A percentile compares a stretch with the other conserved stretches of the same genome.
phyloP scores from a whole-genome alignment of 2,797 vertebrate genomes.

The Cossypha caffra region DNA sequence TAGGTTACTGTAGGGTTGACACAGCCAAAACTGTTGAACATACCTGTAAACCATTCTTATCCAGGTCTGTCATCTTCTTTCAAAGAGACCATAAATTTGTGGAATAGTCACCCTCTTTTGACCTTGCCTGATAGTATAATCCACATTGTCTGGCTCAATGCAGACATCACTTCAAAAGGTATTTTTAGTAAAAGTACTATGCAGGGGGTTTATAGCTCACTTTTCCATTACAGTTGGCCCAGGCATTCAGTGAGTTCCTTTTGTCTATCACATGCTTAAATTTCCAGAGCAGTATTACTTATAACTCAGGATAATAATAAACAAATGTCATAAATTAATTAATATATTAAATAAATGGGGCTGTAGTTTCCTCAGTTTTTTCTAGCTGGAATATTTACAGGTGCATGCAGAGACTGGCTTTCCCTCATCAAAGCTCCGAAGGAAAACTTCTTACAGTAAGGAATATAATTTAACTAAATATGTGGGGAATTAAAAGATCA shows the following conservation, averaged over 20 bases:
- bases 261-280: not conserved
- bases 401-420: not conserved
- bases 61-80: not conserved
- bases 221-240: not conserved
- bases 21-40: not conserved
- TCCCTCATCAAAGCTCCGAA: not conserved
- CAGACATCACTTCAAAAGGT: not conserved
- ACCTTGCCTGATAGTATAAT: not conserved
- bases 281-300: not conserved
- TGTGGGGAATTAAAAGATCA: not conserved
- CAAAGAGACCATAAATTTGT: not conserved
- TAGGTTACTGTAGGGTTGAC: not conserved
- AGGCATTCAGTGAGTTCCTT: not conserved
- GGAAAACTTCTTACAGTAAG: not conserved
- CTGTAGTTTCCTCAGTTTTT: not conserved
- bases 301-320: not conserved
- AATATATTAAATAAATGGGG: not conserved
- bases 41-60: not conserved
- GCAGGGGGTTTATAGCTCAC: not conserved
- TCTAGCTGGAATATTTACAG: not conserved
- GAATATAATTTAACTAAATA: not conserved
- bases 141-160: not conserved
- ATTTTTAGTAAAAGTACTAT: not conserved
- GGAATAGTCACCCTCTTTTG: not conserved
- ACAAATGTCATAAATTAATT: not conserved